Percentiles rank a stretch among this genome's conserved stretches.
These are phyloP conservation scores for Ricordea florida DNA, from an alignment of 92 coral and sea anemone genomes.

Conservation along the genomic window DNA sequence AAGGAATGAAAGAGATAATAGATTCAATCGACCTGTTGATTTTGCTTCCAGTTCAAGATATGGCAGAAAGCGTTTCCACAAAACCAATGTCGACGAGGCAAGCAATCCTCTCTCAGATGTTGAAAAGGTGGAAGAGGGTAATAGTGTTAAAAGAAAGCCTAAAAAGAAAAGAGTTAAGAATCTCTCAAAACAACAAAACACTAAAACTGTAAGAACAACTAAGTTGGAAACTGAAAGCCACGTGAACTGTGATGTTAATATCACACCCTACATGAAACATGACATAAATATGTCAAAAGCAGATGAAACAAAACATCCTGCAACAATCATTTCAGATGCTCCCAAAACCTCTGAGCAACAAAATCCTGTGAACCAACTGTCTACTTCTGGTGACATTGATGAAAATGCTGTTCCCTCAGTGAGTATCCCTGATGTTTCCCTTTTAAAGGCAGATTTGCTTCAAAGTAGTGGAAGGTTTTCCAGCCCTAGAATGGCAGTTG, in stretches of 20 bases:
- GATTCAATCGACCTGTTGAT: slow-evolving; percentile 19
- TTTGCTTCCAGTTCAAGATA: slow-evolving; percentile 4
- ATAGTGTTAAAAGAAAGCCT: neutral
- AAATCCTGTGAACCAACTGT: neutral
- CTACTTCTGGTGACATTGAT: neutral
- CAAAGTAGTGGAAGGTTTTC: neutral
- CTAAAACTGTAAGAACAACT: neutral
- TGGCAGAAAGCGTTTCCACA: slow-evolving; percentile 5
- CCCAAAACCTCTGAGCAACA: neutral
- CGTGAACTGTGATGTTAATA: neutral
- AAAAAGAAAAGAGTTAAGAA: neutral
- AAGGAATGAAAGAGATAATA: neutral
- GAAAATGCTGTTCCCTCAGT: neutral
- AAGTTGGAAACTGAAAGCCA: neutral
- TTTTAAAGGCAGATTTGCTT: neutral
- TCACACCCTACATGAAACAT: neutral
- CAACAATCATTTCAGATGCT: neutral
- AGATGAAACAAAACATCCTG: neutral
- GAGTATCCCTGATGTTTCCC: neutral
- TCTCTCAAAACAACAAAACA: neutral
- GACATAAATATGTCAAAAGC: neutral
- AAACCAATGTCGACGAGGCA: neutral
- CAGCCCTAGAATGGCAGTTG: no score
- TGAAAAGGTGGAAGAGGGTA: neutral
- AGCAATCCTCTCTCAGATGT: neutral